Base-by-base conservation (phyloP, 2,888 invertebrate species). In the Oxycera nigricornis region DNA sequence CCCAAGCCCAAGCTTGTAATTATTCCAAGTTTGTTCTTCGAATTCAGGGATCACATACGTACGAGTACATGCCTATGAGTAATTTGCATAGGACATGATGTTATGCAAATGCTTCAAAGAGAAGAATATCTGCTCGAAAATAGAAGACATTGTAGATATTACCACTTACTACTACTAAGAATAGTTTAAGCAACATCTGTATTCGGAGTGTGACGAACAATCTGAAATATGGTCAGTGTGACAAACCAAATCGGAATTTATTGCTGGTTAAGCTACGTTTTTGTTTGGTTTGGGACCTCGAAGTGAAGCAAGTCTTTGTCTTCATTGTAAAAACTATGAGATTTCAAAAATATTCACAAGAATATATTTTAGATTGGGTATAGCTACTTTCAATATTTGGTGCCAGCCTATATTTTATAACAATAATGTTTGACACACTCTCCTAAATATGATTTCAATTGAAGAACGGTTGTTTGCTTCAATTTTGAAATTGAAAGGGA, bases 21-120 rank as follows among this genome's bases (percentile, higher is more conserved):
- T 20, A 62, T 17, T 24, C 31, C 17, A 61, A 31, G 11, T 65
- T 41, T 17, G 41, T 65, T 65, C 65, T 65, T 6, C 26, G 65
- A 65, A 65, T 41, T 65, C 39, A 41, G 30, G 61, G 17, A 26
- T 30, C 65, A 41, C 35, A 62, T 55, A 55, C 17, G 24, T 14
- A 2, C 24, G 28, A 6, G 17, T 57, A 22, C 26, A 61, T 61
- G 9, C 22, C 3, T 20, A 14, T 4, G 61, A 24, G 35, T 65
- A 24, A 65, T 65, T 65, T 65, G 65, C 65, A 65, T 65, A 65
- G 41, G 41, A 65, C 65, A 65, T 65, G 65, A 35, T 65, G 65
- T 26, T 65, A 65, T 65, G 65, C 41, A 11, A 41, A 65, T 65
- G 65, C 11, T 65, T 41, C 30, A 41, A 24, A 41, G 41, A 65